Evolutionary conservation across 2,797 vertebrate genomes (phyloP).

Genomic region (Peromyscus eremicus): DNA sequence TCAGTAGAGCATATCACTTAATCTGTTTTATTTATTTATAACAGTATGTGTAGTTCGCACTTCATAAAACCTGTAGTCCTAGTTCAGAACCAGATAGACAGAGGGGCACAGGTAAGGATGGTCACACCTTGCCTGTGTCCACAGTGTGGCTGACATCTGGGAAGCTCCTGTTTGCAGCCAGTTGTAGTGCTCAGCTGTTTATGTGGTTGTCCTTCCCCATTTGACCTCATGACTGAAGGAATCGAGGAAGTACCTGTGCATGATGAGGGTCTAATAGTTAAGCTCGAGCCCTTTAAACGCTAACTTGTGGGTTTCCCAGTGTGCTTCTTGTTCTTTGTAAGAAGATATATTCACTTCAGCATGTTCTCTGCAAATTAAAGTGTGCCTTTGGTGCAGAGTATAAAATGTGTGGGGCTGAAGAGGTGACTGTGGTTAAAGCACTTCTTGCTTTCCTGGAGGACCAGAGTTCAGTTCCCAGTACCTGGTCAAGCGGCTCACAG

Average conservation of each 20-base stretch:
- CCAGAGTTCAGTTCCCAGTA: not conserved
- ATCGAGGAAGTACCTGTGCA: not conserved
- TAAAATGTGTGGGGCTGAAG: not conserved
- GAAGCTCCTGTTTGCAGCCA: not conserved
- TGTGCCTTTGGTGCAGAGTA: not conserved
- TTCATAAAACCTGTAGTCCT: not conserved
- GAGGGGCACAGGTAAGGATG: not conserved
- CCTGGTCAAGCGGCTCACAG: not conserved
- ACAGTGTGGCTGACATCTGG: too few relatives aligned
- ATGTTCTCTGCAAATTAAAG: slow-evolving; percentile 1
- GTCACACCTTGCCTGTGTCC: not conserved
- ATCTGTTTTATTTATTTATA: slow-evolving; percentile 5
- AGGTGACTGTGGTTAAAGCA: not conserved
- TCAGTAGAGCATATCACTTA: not conserved
- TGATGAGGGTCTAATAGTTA: not conserved
- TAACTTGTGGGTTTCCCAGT: not conserved
- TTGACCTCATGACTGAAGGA: not conserved
- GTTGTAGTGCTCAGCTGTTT: not conserved
- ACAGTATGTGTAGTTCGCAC: not conserved
- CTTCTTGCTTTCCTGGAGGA: not conserved
- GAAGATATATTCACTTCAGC: not conserved
- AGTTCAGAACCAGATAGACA: not conserved
- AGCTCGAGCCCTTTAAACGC: not conserved
- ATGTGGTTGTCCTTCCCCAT: not conserved
- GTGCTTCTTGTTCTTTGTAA: not conserved